Conservation (phyloP, 35 echinoderm and acorn worm species). For the Ophiothrix spiculata region DNA sequence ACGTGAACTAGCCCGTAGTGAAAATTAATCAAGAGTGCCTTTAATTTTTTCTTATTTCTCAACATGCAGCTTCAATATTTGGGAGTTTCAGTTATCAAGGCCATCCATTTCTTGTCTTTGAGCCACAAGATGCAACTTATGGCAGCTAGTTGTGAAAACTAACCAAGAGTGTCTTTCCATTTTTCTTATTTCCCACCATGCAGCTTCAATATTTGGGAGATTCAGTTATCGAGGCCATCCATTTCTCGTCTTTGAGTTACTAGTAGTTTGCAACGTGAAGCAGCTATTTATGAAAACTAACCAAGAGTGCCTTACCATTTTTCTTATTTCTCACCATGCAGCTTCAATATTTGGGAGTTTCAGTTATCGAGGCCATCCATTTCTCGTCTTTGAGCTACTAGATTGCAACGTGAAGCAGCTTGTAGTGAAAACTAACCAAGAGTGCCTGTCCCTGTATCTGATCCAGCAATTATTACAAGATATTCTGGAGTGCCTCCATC, state of each 20-base stretch:
- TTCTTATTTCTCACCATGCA: conserved; percentile 17
- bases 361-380: conserved; percentile 78
- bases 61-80: conserved; percentile 60
- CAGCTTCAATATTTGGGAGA: conserved; percentile 70
- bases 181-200: conserved; percentile 49
- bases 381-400: conserved; percentile 80
- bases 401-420: conserved; percentile 70
- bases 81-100: conserved; percentile 77
- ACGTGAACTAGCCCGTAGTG: conserved; percentile 41
- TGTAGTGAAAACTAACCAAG: conserved; percentile 2
- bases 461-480: conserved; percentile 71
- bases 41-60: not conserved
- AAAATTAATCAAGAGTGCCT: not conserved
- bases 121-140: conserved; percentile 79
- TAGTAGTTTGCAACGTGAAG: conserved; percentile 72
- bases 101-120: conserved; percentile 82
- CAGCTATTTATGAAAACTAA: conserved; percentile 11
- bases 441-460: conserved; percentile 82
- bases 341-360: conserved; percentile 77
- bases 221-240: conserved; percentile 83
- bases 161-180: conserved; percentile 69
- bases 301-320: conserved; percentile 14
- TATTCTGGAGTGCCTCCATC: conserved; percentile 66
- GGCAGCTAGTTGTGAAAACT: conserved; percentile 20
- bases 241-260: conserved; percentile 80